Percentiles rank a stretch among this genome's conserved stretches.
Conservation (phyloP, 2,797 vertebrate genomes). For the Microchirus variegatus region DNA sequence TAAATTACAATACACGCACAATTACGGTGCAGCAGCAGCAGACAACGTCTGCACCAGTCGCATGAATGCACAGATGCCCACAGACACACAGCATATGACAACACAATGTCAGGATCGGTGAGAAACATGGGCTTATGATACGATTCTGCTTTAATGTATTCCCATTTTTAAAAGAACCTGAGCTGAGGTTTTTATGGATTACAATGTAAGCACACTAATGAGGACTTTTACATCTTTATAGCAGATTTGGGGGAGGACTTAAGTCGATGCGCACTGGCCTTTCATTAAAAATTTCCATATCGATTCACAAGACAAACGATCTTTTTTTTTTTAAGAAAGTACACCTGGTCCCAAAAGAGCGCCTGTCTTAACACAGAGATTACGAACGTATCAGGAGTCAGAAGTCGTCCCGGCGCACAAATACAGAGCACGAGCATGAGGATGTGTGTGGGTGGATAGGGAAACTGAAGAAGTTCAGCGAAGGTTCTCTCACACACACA, state of each 20-base stretch:
- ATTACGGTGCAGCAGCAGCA: slow-evolving; percentile 16
- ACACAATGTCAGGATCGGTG: neutral
- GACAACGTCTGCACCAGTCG: slow-evolving; percentile 7
- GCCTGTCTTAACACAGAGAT: slow-evolving; percentile 20
- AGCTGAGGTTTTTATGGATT: slow-evolving; percentile 1
- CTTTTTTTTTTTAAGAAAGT: slow-evolving; percentile 11
- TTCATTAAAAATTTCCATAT: slow-evolving; percentile 5
- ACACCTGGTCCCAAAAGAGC: slow-evolving; percentile 32
- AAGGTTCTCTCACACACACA: too few species aligned
- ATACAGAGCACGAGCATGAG: neutral
- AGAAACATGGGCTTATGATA: too few species aligned
- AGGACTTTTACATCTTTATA: slow-evolving; percentile 4
- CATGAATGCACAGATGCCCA: slow-evolving; percentile 34
- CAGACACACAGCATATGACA: neutral
- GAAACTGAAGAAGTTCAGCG: neutral
- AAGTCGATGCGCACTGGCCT: neutral
- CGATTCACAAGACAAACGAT: slow-evolving; percentile 12
- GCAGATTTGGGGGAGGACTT: too few species aligned
- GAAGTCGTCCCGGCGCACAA: slow-evolving; percentile 2
- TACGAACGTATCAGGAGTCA: slow-evolving; percentile 22
- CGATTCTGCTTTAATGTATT: too few species aligned
- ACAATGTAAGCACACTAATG: slow-evolving; percentile 3
- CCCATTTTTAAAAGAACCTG: too few species aligned
- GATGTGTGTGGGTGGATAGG: neutral
- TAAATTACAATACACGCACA: slow-evolving; percentile 60